Percentiles rank a stretch among this genome's conserved stretches.
Evolutionary conservation across 2,113 vertebrate genomes (phyloP).

Genomic region (Trematomus loennbergii): DNA sequence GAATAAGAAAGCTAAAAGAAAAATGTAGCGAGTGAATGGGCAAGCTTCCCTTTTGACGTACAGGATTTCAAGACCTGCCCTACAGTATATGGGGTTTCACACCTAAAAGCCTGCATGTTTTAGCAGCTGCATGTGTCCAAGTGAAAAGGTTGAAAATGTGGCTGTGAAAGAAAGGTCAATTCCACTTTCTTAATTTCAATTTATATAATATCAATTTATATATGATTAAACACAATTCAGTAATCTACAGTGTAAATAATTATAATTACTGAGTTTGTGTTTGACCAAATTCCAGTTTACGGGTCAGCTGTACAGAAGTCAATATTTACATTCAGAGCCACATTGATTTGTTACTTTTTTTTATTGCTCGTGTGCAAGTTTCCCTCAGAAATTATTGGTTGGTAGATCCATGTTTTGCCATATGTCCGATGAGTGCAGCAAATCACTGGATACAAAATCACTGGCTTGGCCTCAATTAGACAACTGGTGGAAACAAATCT

Average conservation of each 20-base stretch:
- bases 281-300: slow-evolving; percentile 11
- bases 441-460: slow-evolving; percentile 5
- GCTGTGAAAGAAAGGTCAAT: not conserved
- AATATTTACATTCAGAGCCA: slow-evolving; percentile 31
- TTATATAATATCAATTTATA: not conserved
- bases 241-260: not conserved
- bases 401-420: slow-evolving; percentile 24
- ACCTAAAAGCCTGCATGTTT: not conserved
- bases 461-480: slow-evolving; percentile 38
- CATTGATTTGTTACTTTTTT: slow-evolving; percentile 53
- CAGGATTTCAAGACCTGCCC: slow-evolving; percentile 26
- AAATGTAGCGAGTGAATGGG: not conserved
- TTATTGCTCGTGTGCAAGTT: slow-evolving; percentile 23
- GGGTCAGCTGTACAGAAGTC: slow-evolving; percentile 20
- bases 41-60: slow-evolving; percentile 18
- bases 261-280: not conserved
- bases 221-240: not conserved
- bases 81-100: not conserved
- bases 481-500: slow-evolving; percentile 18
- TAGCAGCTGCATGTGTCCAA: too few species aligned
- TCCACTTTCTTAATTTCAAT: not conserved
- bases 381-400: slow-evolving; percentile 26
- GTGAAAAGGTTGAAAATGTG: too few species aligned
- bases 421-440: slow-evolving; percentile 1
- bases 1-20: slow-evolving; percentile 12